Conservation (phyloP, 2,113 vertebrate species). For the Pedetes capensis region DNA sequence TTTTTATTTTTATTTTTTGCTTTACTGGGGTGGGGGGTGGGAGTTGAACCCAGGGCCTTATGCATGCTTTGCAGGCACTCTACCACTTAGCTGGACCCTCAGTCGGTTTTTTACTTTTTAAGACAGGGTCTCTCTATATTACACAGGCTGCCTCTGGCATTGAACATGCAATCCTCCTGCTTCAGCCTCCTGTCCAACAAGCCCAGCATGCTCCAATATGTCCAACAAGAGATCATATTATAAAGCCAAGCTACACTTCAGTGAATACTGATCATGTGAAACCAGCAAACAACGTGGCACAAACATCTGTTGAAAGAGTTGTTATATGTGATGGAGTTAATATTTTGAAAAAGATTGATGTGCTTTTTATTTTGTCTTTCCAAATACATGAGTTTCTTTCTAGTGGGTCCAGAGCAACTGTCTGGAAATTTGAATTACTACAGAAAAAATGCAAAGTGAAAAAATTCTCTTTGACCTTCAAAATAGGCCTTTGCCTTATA, state of each 20-base stretch:
- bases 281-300: neutral
- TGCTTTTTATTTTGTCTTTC: neutral
- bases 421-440: neutral
- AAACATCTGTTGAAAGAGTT: neutral
- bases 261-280: rapidly evolving
- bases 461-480: neutral
- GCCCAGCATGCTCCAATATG: no score
- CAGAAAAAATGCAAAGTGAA: neutral
- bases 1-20: no score
- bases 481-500: neutral
- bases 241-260: neutral
- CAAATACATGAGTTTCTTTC: neutral
- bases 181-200: no score
- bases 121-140: no score
- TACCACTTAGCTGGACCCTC: no score
- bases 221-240: rapidly evolving
- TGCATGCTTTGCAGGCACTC: no score
- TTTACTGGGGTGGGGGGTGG: no score
- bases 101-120: no score
- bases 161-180: no score
- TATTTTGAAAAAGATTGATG: neutral
- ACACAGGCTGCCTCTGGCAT: no score
- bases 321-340: neutral
- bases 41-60: no score
- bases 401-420: neutral